These are phyloP conservation scores for Orestias chungarensis DNA, from an alignment of 2,797 vertebrate genomes.

Conservation along the genomic window DNA sequence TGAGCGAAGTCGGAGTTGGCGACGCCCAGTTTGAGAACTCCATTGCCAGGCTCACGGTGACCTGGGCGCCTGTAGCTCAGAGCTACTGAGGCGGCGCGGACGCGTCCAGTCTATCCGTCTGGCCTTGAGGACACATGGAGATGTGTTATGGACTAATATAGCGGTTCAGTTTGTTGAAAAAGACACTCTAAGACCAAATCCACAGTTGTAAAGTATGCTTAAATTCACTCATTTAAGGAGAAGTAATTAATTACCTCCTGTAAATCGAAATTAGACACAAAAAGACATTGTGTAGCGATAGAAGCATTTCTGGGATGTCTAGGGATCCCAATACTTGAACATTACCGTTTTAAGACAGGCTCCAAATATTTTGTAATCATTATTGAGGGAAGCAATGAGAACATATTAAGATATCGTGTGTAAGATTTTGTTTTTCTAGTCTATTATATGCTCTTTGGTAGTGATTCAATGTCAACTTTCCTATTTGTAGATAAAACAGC, in stretches of 20 bases:
- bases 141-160: constrained; percentile 32
- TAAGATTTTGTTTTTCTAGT: neutral
- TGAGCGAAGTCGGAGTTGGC: constrained; percentile 77
- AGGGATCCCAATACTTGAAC: neutral
- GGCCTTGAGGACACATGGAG: neutral
- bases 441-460: neutral
- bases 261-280: neutral
- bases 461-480: neutral
- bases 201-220: neutral
- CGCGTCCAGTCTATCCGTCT: neutral
- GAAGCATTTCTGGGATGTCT: neutral
- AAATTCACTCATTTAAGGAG: neutral
- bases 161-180: neutral
- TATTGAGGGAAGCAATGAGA: neutral
- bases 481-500: constrained; percentile 40
- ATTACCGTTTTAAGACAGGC: neutral
- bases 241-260: neutral
- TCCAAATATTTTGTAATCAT: neutral
- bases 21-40: constrained; percentile 85
- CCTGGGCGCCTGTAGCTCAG: constrained; percentile 84
- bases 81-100: constrained; percentile 71
- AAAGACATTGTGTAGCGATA: neutral
- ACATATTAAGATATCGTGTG: neutral
- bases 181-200: neutral
- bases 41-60: constrained; percentile 81